Evolutionary conservation across 2,113 vertebrate species (phyloP), one percentile per base, ranked within the genome.

Genomic region (Gasterosteus nipponicus): DNA sequence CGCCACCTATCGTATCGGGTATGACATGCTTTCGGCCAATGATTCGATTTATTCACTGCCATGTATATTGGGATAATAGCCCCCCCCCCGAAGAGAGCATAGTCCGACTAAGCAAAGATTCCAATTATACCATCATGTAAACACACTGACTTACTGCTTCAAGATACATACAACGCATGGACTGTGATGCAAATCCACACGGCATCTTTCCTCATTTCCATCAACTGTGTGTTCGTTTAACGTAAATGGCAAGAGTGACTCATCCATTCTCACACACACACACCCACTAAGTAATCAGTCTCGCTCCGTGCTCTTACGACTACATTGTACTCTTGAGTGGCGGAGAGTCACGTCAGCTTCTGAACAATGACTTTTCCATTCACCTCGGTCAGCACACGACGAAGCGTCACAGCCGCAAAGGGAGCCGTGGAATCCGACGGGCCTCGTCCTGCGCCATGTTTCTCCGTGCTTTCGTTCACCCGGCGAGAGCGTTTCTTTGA

Each of bases 201-300:
- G n/a, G n/a, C n/a, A n/a, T n/a, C n/a, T n/a, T n/a, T n/a, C n/a
- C n/a, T n/a, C 0, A 16, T n/a, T 69, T 64, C 65, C 5, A 62
- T 62, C 70, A 49, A 14, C 31, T 1, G 33, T 62, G 42, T 61
- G 60, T 59, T 59, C n/a, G 56, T 76, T 42, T 68, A 63, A 54
- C 6, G 10, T n/a, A 65, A 76, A 73, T 79, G 14, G 63, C 60
- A 51, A 66, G 54, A 44, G 60, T 81, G 78, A 74, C 39, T 81
- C 74, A 85, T 83, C 60, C 51, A n/a, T 46, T 59, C 60, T 56
- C 35, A 35, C 38, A 9, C 51, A 33, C 46, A 33, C 54, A 31
- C 57, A 64, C 51, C 54, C 47, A 38, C 29, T 12, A 15, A 12
- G 35, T 33, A 60, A 51, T 63, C 62, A 66, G 6, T 67, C 61